Base-by-base conservation (phyloP, 2,888 invertebrate genomes). In the Pristionchus arcanus region DNA sequence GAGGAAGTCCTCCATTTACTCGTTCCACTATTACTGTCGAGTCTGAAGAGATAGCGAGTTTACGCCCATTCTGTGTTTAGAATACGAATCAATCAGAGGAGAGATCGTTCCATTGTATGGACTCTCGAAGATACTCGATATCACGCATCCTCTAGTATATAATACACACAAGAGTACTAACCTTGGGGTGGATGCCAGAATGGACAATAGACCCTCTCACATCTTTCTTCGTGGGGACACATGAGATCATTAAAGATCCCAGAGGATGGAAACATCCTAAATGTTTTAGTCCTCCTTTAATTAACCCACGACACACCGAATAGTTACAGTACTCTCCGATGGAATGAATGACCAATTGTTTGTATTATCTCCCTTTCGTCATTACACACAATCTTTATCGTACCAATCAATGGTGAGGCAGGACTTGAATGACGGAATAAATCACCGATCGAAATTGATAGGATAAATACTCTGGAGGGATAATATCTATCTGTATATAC, bases 251-350 rank as follows among this genome's bases (percentile, higher is more conserved):
- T 19, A 71, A 89, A 89, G 66, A 31, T 25, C 13, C 89, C 84
- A 66, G 68, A 84, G n/a, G 89, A 84, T 21, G 83, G 89, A 34
- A 89, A 89, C 89, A 89, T 89, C 68, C 34, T 77, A 37, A 42
- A 19, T 25, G 42, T 77, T 25, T 21, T 71, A 34, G 31, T 71
- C 71, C 2, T 25, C 21, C 13, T 68, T n/a, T 68, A 68, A 15
- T 34, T 31, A 31, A 25, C 25, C n/a, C 42, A 77, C 77, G 42
- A n/a, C 28, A 81, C 81, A 49, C 49, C 81, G 49, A 49, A 19
- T n/a, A 81, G 49, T 81, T 53, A 49, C 81, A 81, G 81, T 81
- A 81, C 81, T 81, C 42, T 81, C 81, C 81, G 42, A 49, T 81
- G 81, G 81, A 81, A 81, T 81, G n/a, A 21, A 25, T 53, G 11